Evolutionary conservation across 1,140 invertebrate species (phyloP), one percentile per base, ranked within the genome.

Genomic region (Augochlora pura): DNA sequence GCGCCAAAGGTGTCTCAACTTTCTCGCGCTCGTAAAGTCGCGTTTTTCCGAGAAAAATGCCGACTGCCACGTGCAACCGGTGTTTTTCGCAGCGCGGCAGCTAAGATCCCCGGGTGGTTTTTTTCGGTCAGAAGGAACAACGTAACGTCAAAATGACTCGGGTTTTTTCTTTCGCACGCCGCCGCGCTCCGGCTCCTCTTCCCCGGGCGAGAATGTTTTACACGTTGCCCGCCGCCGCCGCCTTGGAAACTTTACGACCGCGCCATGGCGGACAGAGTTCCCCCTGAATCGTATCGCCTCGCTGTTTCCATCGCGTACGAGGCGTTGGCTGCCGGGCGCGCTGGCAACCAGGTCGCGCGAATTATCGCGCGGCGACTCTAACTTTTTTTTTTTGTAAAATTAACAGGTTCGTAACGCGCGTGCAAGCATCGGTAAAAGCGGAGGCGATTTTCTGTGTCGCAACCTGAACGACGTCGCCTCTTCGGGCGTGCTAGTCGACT

Each of bases 11-110:
- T 70, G 66, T 64, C 77, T 82, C 74, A 87, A 88, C 86, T 86
- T 85, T 87, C 78, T 72, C 72, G 75, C 69, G 75, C 52, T 77
- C 65, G 82, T 86, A 71, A 81, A 84, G 70, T 81, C 52, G 46
- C 65, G 63, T 74, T 80, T 78, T 14, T 46, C 12, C 64, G 42
- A 72, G 63, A 77, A 76, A 80, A 80, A 84, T 49, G 68, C 18
- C 10, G 7, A 4, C 49, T n/a, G 18, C 8, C 9, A 5, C 7
- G 27, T 16, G 59, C 46, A 80, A 66, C 54, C 23, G 23, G 57
- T 65, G 60, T 83, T 46, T 46, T 69, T 32, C 64, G 52, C 59
- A 79, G 69, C 78, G 73, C 78, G 68, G n/a, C n/a, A 67, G 77
- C 70, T 65, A 78, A 70, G 64, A 82, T 23, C 42, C 42, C 27